Evolutionary conservation across 1,140 invertebrate genomes (phyloP).

Genomic region (Zaprionus kolodkinae): DNA sequence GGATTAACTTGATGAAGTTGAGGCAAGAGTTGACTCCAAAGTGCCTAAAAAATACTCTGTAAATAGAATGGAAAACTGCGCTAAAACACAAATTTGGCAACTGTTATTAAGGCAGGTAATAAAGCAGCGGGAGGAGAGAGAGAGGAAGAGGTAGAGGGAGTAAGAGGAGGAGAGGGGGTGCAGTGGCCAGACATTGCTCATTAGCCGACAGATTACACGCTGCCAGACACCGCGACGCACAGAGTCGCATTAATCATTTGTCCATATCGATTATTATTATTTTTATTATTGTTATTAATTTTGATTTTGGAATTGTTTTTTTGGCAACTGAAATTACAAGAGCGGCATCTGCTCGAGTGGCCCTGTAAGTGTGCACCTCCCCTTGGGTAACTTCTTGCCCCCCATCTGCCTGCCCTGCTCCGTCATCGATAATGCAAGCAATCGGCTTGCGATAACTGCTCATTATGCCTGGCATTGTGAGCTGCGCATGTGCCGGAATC

Average conservation of each 20-base stretch:
- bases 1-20: too few relatives aligned
- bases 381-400: too few relatives aligned
- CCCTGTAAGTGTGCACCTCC: background rate
- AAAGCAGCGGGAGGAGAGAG: background rate
- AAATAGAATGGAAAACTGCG: background rate
- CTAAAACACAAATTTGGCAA: background rate
- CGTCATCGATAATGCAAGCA: constrained; percentile 34
- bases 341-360: constrained; percentile 2
- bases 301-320: constrained; percentile 9
- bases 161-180: background rate
- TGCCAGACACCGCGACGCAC: background rate
- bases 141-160: background rate
- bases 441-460: constrained; percentile 46
- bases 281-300: constrained; percentile 28
- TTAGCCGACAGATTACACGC: constrained; percentile 3
- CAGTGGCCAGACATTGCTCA: constrained; percentile 2
- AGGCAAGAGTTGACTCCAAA: background rate
- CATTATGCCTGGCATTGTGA: constrained; percentile 42
- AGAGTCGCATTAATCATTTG: constrained; percentile 40
- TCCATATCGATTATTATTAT: constrained; percentile 25
- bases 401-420: constrained; percentile 1
- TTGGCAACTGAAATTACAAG: constrained; percentile 22
- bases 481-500: background rate
- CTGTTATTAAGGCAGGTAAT: background rate
- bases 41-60: background rate